A percentile compares a stretch with the other conserved stretches of the same genome.
These are phyloP conservation scores for Artemia franciscana DNA, from an alignment of 1,140 invertebrate genomes.

Conservation along the genomic window DNA sequence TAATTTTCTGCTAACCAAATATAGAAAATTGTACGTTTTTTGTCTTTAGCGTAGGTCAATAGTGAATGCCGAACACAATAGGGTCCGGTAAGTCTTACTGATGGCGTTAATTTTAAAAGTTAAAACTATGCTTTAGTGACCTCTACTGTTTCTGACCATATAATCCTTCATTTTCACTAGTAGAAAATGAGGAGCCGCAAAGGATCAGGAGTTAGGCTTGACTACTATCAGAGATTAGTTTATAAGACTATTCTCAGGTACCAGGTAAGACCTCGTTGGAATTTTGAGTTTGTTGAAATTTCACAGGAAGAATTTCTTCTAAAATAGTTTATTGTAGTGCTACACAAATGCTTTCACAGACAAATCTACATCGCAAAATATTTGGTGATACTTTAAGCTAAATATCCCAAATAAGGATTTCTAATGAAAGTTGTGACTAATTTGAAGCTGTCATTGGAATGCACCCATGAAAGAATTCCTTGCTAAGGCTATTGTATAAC, in stretches of 20 bases:
- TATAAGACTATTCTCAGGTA: slow-evolving; percentile 74
- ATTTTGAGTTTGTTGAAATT: too few species aligned
- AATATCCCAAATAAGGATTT: too few species aligned
- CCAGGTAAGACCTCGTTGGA: slow-evolving; percentile 27
- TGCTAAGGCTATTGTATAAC: too few species aligned
- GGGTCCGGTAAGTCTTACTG: background rate
- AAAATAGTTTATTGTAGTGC: too few species aligned
- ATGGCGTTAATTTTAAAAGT: background rate
- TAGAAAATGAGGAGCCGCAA: slow-evolving; percentile 59
- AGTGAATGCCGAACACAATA: background rate
- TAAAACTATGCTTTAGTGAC: background rate
- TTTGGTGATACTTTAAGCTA: too few species aligned
- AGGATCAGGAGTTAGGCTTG: slow-evolving; percentile 78
- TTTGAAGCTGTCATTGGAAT: too few species aligned
- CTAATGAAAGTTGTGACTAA: too few species aligned
- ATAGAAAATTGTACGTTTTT: background rate
- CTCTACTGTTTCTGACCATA: background rate
- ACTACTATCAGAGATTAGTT: slow-evolving; percentile 80
- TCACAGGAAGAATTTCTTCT: too few species aligned
- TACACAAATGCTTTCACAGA: too few species aligned
- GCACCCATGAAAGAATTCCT: too few species aligned
- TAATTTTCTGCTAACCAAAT: background rate
- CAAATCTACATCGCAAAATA: too few species aligned
- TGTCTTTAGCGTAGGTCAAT: background rate
- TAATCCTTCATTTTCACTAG: background rate